phyloP scores from a whole-genome alignment of 2,113 vertebrate species.

The Tetraodon nigroviridis region DNA sequence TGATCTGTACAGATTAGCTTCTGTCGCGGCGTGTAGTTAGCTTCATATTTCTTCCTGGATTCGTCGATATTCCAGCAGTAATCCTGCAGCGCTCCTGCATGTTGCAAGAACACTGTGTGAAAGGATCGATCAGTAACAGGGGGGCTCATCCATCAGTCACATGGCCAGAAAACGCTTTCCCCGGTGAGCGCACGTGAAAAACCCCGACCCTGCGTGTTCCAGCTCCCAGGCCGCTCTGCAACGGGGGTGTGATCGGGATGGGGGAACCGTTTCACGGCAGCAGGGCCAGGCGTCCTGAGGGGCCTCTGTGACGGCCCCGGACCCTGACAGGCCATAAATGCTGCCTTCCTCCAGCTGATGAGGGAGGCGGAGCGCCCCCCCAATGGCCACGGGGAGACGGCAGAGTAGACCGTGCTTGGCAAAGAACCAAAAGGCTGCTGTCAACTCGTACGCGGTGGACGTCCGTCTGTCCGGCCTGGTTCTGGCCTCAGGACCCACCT shows the following conservation, averaged over 20 bases:
- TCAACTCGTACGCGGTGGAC: constrained; percentile 23
- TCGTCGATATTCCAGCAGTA: neutral
- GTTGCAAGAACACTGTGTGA: no score
- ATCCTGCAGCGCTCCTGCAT: neutral
- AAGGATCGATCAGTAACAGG: no score
- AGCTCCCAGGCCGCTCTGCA: no score
- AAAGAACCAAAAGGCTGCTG: constrained; percentile 19
- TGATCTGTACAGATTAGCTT: constrained; percentile 33
- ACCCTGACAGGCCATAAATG: constrained; percentile 58
- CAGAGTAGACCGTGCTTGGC: constrained; percentile 32
- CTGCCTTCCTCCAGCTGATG: constrained; percentile 25
- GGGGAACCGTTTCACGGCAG: neutral
- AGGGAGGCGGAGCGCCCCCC: constrained; percentile 10
- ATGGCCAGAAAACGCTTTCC: no score
- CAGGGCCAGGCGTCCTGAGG: constrained; percentile 53
- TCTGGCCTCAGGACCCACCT: constrained; percentile 32
- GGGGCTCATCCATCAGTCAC: no score
- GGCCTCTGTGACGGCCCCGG: constrained; percentile 42
- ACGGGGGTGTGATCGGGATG: no score
- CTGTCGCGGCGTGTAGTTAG: neutral
- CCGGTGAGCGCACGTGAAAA: no score
- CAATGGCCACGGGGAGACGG: constrained; percentile 17
- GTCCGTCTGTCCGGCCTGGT: neutral
- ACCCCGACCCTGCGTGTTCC: no score
- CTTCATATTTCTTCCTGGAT: neutral